phyloP scores from a whole-genome alignment of 2,113 vertebrate species.

The Mesocricetus auratus region DNA sequence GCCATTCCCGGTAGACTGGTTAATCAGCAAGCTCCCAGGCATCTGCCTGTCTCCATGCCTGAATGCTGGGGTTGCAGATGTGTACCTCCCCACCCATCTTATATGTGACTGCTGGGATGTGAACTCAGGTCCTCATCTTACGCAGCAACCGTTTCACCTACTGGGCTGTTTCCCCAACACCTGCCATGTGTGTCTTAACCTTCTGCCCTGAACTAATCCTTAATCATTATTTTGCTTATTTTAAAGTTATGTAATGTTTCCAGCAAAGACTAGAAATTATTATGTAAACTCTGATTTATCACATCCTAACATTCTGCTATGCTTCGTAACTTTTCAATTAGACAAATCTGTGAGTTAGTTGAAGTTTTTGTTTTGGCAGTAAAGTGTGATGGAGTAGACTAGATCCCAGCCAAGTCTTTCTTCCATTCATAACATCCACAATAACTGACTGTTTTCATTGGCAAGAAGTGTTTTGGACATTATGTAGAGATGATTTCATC shows the following conservation, averaged over 20 bases:
- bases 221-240: conserved; percentile 20
- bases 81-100: not conserved
- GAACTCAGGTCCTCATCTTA: not conserved
- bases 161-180: not conserved
- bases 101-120: not conserved
- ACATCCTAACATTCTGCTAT: not conserved
- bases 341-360: not conserved
- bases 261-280: not conserved
- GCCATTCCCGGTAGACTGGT: not conserved
- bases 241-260: not conserved
- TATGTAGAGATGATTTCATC: not conserved
- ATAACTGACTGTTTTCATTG: not conserved
- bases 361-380: not conserved
- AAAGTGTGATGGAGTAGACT: not conserved
- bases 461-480: not conserved
- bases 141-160: not conserved
- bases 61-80: not conserved
- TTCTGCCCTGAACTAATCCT: not conserved
- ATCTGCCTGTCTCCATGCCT: not conserved
- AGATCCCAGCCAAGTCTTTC: not conserved
- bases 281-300: not conserved
- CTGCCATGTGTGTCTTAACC: not conserved
- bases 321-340: not conserved
- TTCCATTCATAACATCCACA: not conserved
- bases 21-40: not conserved